phyloP scores from a whole-genome alignment of 2,888 invertebrate species.

The Coronaproctus castanopsis region DNA sequence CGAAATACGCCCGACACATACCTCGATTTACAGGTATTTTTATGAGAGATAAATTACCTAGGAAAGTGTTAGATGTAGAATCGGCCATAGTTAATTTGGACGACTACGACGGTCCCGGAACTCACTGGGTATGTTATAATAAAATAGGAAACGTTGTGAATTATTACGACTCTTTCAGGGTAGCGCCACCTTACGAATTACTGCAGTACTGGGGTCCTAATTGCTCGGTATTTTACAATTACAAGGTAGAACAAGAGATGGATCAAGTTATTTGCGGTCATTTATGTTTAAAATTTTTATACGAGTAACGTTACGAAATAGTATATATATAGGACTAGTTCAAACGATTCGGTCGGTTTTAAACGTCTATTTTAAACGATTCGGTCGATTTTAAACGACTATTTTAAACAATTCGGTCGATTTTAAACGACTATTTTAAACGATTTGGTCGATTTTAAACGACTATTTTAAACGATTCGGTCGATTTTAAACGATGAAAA shows the following conservation, averaged over 20 bases:
- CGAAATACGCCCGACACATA: slow-evolving; percentile 14
- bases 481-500: too few species aligned
- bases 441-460: too few species aligned
- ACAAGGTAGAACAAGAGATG: slow-evolving; percentile 9
- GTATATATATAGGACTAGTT: background rate
- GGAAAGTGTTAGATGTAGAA: slow-evolving; percentile 19
- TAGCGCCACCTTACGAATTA: slow-evolving; percentile 21
- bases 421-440: too few species aligned
- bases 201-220: slow-evolving; percentile 2
- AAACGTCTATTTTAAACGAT: background rate
- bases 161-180: slow-evolving; percentile 26
- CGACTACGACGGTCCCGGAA: slow-evolving; percentile 19
- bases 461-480: too few species aligned
- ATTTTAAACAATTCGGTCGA: too few species aligned
- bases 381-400: too few species aligned
- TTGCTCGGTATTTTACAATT: slow-evolving; percentile 10
- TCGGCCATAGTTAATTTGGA: slow-evolving; percentile 23
- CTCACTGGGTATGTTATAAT: slow-evolving; percentile 25
- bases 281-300: slow-evolving; percentile 13
- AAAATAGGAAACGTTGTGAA: slow-evolving; percentile 21
- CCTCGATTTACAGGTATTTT: slow-evolving; percentile 21
- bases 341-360: background rate
- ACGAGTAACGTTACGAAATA: background rate
- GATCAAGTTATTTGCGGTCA: slow-evolving; percentile 15
- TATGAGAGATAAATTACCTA: slow-evolving; percentile 26